These are phyloP conservation scores for Petromus typicus DNA, from an alignment of 2,113 vertebrate genomes.

Conservation along the genomic window DNA sequence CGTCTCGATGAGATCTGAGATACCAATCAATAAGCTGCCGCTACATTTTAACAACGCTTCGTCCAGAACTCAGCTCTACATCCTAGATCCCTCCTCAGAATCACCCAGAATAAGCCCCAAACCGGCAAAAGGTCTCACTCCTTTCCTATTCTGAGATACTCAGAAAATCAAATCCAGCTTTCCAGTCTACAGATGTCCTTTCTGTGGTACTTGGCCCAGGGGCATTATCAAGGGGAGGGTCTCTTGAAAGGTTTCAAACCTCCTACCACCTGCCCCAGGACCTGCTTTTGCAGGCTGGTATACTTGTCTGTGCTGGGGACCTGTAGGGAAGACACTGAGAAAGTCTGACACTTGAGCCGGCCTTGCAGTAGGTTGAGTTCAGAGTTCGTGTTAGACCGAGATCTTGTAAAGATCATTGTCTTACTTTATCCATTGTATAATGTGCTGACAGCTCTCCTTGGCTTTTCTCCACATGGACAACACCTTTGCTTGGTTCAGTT, in stretches of 20 bases:
- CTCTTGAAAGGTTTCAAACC: not conserved
- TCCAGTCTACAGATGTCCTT: accelerated
- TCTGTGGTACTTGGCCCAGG: accelerated
- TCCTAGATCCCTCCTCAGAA: not conserved
- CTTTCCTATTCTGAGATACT: too few relatives aligned
- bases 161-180: not conserved
- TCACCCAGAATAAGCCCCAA: not conserved
- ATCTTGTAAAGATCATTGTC: not conserved
- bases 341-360: accelerated
- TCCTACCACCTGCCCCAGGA: not conserved
- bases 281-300: not conserved
- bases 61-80: too few relatives aligned
- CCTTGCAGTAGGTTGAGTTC: not conserved
- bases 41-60: not conserved
- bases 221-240: not conserved
- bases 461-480: not conserved
- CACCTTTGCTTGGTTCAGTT: not conserved
- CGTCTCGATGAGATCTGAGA: not conserved
- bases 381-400: not conserved
- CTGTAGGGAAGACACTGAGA: too few relatives aligned
- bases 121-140: too few relatives aligned
- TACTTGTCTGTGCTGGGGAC: too few relatives aligned
- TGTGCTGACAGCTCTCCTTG: not conserved
- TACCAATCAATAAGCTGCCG: not conserved
- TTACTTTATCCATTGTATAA: not conserved